Base-by-base conservation (phyloP, 2,113 vertebrate genomes). In the Parotia lawesii region DNA sequence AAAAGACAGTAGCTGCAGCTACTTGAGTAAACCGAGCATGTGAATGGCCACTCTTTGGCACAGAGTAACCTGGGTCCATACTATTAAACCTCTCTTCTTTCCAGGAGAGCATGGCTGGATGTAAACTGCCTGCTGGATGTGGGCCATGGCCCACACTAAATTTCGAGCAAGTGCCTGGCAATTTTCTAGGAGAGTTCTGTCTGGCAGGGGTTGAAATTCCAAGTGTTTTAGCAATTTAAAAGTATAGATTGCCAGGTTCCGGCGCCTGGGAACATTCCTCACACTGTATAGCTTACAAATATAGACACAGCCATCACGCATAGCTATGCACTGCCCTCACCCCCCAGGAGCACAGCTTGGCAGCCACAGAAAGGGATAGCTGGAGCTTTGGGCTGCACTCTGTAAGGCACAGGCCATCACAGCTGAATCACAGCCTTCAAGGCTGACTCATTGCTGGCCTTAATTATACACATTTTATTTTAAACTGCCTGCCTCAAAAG, bases 1-100 rank as follows among this genome's bases (percentile, higher is more conserved):
- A 70, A 53, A 90, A 54, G 21, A 61, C 1, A 4, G 50, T 31
- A 69, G 45, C 15, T 4, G 1, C 54, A 64, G 53, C 24, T 75
- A 42, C n/a, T 25, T 2, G 1, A 71, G 40, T n/a, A 78, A 42
- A 62, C 13, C 0, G 0, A 67, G 66, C 4, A 3, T 19, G 12
- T 67, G 48, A 91, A 81, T 38, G 23, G 48, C 19, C 2, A 0
- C 5, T 40, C 56, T 64, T 66, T 66, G 56, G 50, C 72, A 62
- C 0, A 0, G 31, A 24, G 9, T 17, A 53, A 3, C 33, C 48
- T 79, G 8, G 4, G 29, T 38, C 23, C 29, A 7, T 29, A 27
- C n/a, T 27, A 7, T 33, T 38, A 69, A 50, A 56, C 23, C 12
- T 83, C 33, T 3, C 35, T 47, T 66, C 23, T 56, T 91, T 78